Conservation (phyloP, 1,140 invertebrate genomes). For the Cydia fagiglandana region DNA sequence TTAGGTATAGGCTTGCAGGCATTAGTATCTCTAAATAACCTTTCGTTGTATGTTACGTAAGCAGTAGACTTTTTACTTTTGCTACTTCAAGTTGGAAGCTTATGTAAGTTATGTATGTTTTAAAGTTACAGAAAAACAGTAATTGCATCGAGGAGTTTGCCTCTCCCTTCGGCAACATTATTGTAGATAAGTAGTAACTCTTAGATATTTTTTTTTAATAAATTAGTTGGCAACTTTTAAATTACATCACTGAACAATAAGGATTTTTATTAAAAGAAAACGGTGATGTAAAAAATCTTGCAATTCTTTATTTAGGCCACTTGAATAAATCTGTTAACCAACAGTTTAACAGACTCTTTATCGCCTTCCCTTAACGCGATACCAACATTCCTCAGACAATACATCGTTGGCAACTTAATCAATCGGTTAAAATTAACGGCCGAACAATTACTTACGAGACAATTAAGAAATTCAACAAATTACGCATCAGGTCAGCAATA, state of each 20-base stretch:
- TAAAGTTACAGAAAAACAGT: too few relatives aligned
- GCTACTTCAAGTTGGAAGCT: too few relatives aligned
- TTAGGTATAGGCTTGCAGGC: background rate
- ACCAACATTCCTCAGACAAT: constrained; percentile 2
- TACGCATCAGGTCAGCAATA: constrained; percentile 19
- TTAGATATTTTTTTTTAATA: too few relatives aligned
- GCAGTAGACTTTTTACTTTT: background rate
- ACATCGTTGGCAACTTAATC: constrained; percentile 22
- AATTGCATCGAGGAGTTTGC: too few relatives aligned
- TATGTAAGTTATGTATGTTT: too few relatives aligned
- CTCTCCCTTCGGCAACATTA: too few relatives aligned
- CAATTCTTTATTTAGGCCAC: background rate
- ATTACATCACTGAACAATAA: too few relatives aligned
- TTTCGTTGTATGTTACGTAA: background rate
- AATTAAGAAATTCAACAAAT: constrained; percentile 26
- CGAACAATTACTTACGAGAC: constrained; percentile 28
- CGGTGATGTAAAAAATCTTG: background rate
- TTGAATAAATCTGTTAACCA: constrained; percentile 6
- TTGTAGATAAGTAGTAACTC: too few relatives aligned
- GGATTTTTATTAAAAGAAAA: too few relatives aligned
- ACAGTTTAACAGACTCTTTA: constrained; percentile 6
- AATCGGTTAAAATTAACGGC: constrained; percentile 1
- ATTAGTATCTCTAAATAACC: background rate
- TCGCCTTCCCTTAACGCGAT: background rate
- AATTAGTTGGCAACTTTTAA: too few relatives aligned